These are phyloP conservation scores for Drosophila mimetica DNA, from an alignment of 2,888 invertebrate species.

Conservation along the genomic window DNA sequence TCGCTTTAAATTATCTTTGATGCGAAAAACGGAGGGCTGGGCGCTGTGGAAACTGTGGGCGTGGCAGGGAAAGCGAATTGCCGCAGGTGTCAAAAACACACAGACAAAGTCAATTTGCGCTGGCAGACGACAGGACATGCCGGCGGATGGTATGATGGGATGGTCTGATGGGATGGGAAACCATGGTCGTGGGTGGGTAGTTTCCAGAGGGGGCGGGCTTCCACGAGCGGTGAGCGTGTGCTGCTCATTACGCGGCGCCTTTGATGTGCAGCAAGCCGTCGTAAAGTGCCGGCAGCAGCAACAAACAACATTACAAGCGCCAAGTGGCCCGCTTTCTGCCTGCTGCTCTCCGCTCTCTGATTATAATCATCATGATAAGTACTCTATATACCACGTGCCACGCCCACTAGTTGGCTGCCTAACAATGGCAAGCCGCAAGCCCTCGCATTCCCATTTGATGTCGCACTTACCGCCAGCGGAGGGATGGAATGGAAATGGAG, in stretches of 20 bases:
- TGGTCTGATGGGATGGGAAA: background rate
- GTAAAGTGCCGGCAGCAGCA: slow-evolving; percentile 66
- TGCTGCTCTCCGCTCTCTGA: slow-evolving; percentile 52
- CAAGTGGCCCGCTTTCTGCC: slow-evolving; percentile 65
- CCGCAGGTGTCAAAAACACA: slow-evolving; percentile 78
- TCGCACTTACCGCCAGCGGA: slow-evolving; percentile 28
- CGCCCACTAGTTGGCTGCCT: slow-evolving; percentile 43
- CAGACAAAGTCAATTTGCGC: slow-evolving; percentile 77
- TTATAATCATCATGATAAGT: slow-evolving; percentile 73
- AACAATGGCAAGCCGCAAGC: slow-evolving; percentile 53
- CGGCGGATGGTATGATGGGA: slow-evolving; percentile 3
- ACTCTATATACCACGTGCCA: slow-evolving; percentile 35
- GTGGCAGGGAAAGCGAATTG: slow-evolving; percentile 69
- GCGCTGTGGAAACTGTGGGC: background rate
- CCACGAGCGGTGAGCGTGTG: slow-evolving; percentile 57
- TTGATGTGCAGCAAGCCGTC: slow-evolving; percentile 78
- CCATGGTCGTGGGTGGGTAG: slow-evolving; percentile 10
- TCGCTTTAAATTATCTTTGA: slow-evolving; percentile 77
- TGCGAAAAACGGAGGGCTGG: slow-evolving; percentile 50
- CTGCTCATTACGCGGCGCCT: slow-evolving; percentile 77
- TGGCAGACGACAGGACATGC: slow-evolving; percentile 49
- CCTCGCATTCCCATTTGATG: slow-evolving; percentile 31
- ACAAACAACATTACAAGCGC: slow-evolving; percentile 69
- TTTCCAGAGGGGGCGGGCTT: slow-evolving; percentile 7
- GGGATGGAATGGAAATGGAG: background rate